Base-by-base conservation (phyloP, 2,888 invertebrate species). In the Empis stercorea region DNA sequence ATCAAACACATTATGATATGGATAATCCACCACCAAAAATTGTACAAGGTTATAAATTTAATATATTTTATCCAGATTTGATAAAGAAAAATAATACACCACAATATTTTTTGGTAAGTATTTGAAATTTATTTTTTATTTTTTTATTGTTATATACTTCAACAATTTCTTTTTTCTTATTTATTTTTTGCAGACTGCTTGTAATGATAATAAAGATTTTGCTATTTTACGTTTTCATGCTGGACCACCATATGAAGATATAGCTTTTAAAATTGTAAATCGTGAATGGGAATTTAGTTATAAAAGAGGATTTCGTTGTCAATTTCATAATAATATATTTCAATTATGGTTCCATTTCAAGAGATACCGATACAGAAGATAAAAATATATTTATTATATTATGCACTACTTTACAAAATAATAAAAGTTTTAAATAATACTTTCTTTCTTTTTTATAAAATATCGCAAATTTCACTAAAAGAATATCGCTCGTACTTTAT, bases 321-420 rank as follows among this genome's bases (percentile, higher is more conserved):
- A 99, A 70, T 99, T 99, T 73, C 95, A 96, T 66, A 99, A 99
- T 71, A 97, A 97, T 64, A 97, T 99, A 57, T 97, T 99, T 66
- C 99, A 99, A 67, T 73, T 99, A 34, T 99, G 99, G 97, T 99
- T 99, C 72, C 97, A 97, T 66, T 99, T 99, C 73, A 99, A 99
- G 71, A 76, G 96, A 56, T 97, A 97, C 66, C 76, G 99, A 53
- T 99, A 99, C 71, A 76, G 99, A 44, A 76, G 88, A 63, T 89
- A 66, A 57, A 50, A 44, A 23, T 20, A 20, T 20, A 20, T 20
- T 20, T 20, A 20, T n/a, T n/a, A n/a, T n/a, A n/a, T n/a, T n/a
- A n/a, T n/a, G n/a, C n/a, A n/a, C n/a, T n/a, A n/a, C n/a, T n/a
- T n/a, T n/a, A n/a, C n/a, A n/a, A n/a, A n/a, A n/a, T n/a, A n/a